Evolutionary conservation across 2,113 vertebrate genomes (phyloP).

Genomic region (Emydocephalus ijimae): DNA sequence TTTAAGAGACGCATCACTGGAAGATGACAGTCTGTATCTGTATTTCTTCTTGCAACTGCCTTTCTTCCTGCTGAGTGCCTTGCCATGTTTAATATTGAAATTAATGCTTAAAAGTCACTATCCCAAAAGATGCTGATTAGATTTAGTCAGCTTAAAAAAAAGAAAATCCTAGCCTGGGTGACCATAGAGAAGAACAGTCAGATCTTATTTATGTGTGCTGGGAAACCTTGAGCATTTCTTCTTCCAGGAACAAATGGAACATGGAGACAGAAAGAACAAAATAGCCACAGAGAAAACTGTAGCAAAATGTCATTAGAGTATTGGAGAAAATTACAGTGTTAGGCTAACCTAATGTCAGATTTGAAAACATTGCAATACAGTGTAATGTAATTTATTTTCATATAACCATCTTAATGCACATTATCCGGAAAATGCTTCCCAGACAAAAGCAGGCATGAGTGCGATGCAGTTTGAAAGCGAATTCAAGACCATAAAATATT

Average conservation of each 20-base stretch:
- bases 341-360: slow-evolving; percentile 60
- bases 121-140: slow-evolving; percentile 68
- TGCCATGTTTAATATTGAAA: slow-evolving; percentile 68
- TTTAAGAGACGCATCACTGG: neutral
- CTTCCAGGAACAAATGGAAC: slow-evolving; percentile 62
- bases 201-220: slow-evolving; percentile 66
- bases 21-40: slow-evolving; percentile 31
- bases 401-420: slow-evolving; percentile 64
- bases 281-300: slow-evolving; percentile 53
- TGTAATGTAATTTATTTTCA: slow-evolving; percentile 63
- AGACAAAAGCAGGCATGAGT: slow-evolving; percentile 51
- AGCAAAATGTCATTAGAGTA: slow-evolving; percentile 56
- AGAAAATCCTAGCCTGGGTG: slow-evolving; percentile 57
- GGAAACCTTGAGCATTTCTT: slow-evolving; percentile 66
- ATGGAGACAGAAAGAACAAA: slow-evolving; percentile 56
- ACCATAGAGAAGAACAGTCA: slow-evolving; percentile 51
- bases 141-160: slow-evolving; percentile 63
- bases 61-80: slow-evolving; percentile 61
- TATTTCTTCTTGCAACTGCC: slow-evolving; percentile 55
- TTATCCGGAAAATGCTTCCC: slow-evolving; percentile 59
- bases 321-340: slow-evolving; percentile 58
- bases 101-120: slow-evolving; percentile 65
- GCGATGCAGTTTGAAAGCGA: slow-evolving; percentile 31
- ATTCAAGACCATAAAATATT: slow-evolving; percentile 22
- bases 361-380: slow-evolving; percentile 59